Evolutionary conservation across 2,113 vertebrate genomes (phyloP).

Genomic region (Vombatus ursinus): DNA sequence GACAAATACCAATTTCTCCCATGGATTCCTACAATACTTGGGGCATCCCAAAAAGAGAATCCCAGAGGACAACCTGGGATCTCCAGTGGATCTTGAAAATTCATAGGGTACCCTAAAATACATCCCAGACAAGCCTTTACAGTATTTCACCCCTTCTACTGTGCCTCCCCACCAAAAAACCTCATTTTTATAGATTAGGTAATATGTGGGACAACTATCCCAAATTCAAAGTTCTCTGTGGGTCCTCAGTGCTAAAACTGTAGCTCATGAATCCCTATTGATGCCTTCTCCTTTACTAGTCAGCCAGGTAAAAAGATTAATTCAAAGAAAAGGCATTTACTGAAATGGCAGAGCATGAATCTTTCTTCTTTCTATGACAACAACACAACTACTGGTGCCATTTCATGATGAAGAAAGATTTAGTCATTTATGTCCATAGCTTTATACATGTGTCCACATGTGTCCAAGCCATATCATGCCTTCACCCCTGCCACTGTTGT

Average conservation of each 20-base stretch:
- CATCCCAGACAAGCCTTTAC: background rate
- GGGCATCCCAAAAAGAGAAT: background rate
- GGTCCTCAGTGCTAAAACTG: background rate
- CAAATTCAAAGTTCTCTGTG: background rate
- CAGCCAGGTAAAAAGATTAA: too few species aligned
- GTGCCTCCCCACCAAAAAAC: too few species aligned
- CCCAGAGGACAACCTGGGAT: background rate
- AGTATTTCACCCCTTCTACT: too few species aligned
- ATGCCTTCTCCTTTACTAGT: too few species aligned
- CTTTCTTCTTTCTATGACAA: background rate
- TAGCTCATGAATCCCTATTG: background rate
- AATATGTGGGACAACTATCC: background rate
- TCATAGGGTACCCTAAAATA: background rate
- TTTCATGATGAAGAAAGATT: background rate
- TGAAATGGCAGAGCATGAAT: background rate
- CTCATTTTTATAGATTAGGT: background rate
- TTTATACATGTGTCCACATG: too few species aligned
- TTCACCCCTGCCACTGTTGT: too few species aligned
- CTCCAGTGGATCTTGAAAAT: background rate
- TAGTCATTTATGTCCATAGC: background rate
- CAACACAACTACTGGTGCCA: too few species aligned
- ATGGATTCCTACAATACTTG: background rate
- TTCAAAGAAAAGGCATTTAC: background rate
- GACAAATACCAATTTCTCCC: background rate
- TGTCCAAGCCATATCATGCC: too few species aligned